A percentile compares a stretch with the other conserved stretches of the same genome.
These are phyloP conservation scores for Pardalotus punctatus DNA, from an alignment of 2,113 vertebrate species.

Conservation along the genomic window DNA sequence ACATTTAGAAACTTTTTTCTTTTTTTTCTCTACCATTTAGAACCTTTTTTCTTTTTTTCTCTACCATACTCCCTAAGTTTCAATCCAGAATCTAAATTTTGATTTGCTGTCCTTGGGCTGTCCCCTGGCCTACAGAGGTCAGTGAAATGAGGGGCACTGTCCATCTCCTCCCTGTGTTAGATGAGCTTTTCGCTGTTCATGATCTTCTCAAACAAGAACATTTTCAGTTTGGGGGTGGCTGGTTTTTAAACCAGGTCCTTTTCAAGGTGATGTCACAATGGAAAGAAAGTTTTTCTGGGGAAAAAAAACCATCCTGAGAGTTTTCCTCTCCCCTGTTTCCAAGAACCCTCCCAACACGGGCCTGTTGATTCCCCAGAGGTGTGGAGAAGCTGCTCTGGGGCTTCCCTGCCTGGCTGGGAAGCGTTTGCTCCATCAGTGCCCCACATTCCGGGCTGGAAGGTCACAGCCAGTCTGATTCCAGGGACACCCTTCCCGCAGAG, in stretches of 20 bases:
- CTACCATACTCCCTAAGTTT: neutral
- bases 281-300: neutral
- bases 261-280: neutral
- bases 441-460: neutral
- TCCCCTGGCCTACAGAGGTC: neutral
- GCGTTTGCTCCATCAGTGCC: neutral
- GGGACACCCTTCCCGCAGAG: neutral
- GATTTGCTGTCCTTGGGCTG: neutral
- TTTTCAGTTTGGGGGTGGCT: neutral
- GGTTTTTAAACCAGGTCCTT: neutral
- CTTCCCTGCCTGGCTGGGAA: neutral
- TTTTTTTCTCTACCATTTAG: neutral
- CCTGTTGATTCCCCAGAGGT: neutral
- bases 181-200: neutral
- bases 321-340: neutral
- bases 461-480: neutral
- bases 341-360: rapidly evolving
- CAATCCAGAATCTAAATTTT: neutral
- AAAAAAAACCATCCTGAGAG: neutral
- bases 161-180: neutral
- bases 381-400: neutral
- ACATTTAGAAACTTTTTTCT: neutral
- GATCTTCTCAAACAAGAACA: neutral
- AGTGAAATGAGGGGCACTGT: neutral
- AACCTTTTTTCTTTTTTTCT: neutral